These are phyloP conservation scores for Drosophila yakuba DNA, from an alignment of 1,140 invertebrate genomes.

Conservation along the genomic window DNA sequence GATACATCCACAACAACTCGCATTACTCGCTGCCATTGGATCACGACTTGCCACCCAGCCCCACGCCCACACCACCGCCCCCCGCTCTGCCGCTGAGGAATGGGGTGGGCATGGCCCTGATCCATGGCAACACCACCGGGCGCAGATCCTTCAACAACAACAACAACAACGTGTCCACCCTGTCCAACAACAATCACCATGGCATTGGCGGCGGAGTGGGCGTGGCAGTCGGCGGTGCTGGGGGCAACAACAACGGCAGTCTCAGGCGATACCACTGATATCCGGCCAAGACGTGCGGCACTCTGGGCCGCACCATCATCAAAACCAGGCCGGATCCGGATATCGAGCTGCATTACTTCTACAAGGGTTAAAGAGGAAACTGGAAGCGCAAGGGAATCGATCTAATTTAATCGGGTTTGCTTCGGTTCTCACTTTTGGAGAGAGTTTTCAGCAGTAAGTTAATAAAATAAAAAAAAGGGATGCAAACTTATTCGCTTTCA, in stretches of 20 bases:
- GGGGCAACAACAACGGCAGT: slow-evolving; percentile 73
- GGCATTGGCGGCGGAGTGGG: slow-evolving; percentile 19
- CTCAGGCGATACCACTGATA: slow-evolving; percentile 82
- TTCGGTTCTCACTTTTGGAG: neutral
- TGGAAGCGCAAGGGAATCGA: slow-evolving; percentile 6
- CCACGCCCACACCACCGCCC: slow-evolving; percentile 75
- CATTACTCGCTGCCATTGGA: slow-evolving; percentile 81
- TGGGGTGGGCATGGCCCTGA: slow-evolving; percentile 68
- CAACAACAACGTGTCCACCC: slow-evolving; percentile 70
- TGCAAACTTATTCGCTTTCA: neutral
- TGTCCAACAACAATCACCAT: slow-evolving; percentile 72
- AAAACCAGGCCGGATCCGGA: slow-evolving; percentile 52
- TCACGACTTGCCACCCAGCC: slow-evolving; percentile 70
- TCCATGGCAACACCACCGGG: slow-evolving; percentile 73
- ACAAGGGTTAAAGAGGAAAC: slow-evolving; percentile 54
- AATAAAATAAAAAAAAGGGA: too few species aligned
- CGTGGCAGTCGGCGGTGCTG: slow-evolving; percentile 21
- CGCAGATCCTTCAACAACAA: slow-evolving; percentile 74
- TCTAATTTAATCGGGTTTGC: slow-evolving; percentile 42
- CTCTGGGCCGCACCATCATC: slow-evolving; percentile 58
- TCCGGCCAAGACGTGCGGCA: slow-evolving; percentile 71
- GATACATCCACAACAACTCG: slow-evolving; percentile 81
- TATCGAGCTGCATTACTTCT: slow-evolving; percentile 69
- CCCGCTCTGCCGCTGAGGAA: slow-evolving; percentile 78
- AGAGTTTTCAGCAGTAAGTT: neutral